phyloP scores from a whole-genome alignment of 2,888 invertebrate species.

The Polymixis flavicincta region DNA sequence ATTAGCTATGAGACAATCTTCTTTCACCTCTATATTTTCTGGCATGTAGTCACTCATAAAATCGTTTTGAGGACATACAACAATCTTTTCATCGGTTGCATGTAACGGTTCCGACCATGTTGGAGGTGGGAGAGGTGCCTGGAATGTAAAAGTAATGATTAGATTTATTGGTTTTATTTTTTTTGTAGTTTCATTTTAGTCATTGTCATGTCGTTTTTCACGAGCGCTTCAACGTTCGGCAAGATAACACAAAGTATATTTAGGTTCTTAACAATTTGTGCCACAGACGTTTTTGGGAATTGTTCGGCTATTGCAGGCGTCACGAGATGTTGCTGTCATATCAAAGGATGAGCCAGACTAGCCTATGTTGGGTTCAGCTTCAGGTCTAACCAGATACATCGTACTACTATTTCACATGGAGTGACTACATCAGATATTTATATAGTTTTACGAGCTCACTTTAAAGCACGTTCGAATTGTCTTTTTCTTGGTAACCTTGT shows the following conservation, averaged over 20 bases:
- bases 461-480: too few species aligned
- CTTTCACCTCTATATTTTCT: slow-evolving; percentile 60
- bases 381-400: too few species aligned
- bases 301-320: neutral
- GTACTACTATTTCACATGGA: too few species aligned
- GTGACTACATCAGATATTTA: too few species aligned
- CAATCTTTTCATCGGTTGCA: slow-evolving; percentile 68
- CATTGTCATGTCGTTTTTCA: neutral
- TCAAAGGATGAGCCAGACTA: neutral
- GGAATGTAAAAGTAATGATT: slow-evolving; percentile 21
- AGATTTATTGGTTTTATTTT: too few species aligned
- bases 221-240: neutral
- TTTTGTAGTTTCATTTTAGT: neutral
- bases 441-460: too few species aligned
- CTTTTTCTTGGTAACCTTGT: too few species aligned
- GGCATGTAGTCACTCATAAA: accelerated
- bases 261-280: neutral
- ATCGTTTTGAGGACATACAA: slow-evolving; percentile 70
- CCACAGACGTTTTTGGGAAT: neutral
- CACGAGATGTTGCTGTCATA: neutral
- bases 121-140: slow-evolving; percentile 57
- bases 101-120: slow-evolving; percentile 69
- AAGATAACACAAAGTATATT: neutral
- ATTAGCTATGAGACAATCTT: slow-evolving; percentile 81
- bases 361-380: too few species aligned